phyloP scores from a whole-genome alignment of 2,797 vertebrate genomes.

The Hylomyscus alleni region DNA sequence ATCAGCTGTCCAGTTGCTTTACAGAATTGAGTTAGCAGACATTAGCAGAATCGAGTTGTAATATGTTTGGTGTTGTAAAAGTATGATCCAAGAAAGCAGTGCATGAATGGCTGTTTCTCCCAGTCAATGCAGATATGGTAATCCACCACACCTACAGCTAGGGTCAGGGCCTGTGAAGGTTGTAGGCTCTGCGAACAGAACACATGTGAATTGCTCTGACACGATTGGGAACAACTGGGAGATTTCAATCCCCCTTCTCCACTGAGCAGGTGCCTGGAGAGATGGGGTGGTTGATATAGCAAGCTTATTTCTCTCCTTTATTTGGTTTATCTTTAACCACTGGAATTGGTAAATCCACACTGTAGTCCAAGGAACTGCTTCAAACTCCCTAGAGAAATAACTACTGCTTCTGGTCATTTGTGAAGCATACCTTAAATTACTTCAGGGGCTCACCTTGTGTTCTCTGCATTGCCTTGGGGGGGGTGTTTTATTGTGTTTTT shows the following conservation, averaged over 20 bases:
- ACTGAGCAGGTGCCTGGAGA: not conserved
- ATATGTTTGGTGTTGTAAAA: not conserved
- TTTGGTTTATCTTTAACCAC: not conserved
- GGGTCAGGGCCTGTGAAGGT: not conserved
- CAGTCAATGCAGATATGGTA: not conserved
- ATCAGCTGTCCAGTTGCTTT: not conserved
- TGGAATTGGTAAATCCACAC: not conserved
- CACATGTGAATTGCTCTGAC: too few species aligned
- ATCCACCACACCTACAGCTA: not conserved
- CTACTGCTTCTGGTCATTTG: too few species aligned
- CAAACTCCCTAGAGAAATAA: not conserved
- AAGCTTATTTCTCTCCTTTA: not conserved
- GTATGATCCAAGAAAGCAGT: not conserved
- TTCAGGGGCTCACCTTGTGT: not conserved
- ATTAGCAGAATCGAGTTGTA: not conserved
- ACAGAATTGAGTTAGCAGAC: not conserved
- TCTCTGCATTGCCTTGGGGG: not conserved
- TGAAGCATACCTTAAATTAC: not conserved
- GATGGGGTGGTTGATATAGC: not conserved
- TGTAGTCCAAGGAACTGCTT: not conserved
- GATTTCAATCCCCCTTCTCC: too few species aligned
- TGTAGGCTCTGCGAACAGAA: too few species aligned
- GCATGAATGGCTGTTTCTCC: not conserved
- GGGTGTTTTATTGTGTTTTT: not conserved
- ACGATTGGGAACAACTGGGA: not conserved